phyloP scores from a whole-genome alignment of 2,113 vertebrate genomes.

The Alligator sinensis region DNA sequence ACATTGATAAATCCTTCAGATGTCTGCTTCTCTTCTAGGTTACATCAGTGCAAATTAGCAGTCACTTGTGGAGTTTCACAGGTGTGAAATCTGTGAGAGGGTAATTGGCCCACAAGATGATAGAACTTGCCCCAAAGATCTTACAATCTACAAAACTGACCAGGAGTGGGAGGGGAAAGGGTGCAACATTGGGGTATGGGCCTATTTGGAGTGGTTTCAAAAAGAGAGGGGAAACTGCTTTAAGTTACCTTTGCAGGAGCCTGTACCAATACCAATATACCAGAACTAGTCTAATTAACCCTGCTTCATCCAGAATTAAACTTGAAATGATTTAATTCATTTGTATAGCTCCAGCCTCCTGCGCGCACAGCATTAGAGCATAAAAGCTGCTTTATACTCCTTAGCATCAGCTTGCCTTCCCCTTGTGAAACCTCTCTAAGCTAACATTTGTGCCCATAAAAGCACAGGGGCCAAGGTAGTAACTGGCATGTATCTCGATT shows the following conservation, averaged over 20 bases:
- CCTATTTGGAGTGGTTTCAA: too few relatives aligned
- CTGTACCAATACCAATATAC: too few relatives aligned
- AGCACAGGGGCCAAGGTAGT: accelerated
- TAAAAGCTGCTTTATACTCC: too few relatives aligned
- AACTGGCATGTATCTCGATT: background rate
- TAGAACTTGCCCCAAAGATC: background rate
- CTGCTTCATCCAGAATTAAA: too few relatives aligned
- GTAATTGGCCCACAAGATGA: background rate
- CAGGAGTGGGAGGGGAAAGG: background rate
- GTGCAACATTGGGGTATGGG: background rate
- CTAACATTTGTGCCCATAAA: background rate
- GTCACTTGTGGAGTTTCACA: background rate
- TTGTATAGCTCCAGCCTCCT: too few relatives aligned
- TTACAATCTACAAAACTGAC: background rate
- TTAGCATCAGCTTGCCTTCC: too few relatives aligned
- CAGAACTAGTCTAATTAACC: too few relatives aligned
- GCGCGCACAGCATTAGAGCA: too few relatives aligned
- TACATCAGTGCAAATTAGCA: background rate
- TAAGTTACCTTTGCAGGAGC: too few relatives aligned
- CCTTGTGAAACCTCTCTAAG: too few relatives aligned
- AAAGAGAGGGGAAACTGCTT: too few relatives aligned
- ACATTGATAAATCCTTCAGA: background rate
- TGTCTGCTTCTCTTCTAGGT: background rate
- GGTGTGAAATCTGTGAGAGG: background rate
- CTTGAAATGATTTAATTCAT: too few relatives aligned